These are phyloP conservation scores for Platycheirus rosarum DNA, from an alignment of 2,888 invertebrate genomes.

Conservation along the genomic window DNA sequence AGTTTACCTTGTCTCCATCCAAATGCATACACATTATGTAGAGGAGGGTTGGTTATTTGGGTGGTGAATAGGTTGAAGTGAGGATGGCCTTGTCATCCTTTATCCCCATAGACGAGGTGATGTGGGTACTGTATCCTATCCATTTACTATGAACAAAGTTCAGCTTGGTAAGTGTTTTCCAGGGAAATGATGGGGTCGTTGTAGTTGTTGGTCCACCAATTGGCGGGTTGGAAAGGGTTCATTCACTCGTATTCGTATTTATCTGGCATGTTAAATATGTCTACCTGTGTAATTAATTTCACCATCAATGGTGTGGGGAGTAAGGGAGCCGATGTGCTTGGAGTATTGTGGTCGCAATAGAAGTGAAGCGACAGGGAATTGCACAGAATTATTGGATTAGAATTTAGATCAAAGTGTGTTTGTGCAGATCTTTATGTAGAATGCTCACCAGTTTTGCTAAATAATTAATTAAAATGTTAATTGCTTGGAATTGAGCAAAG, in stretches of 20 bases:
- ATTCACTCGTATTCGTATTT: conserved; percentile 56
- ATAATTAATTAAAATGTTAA: conserved; percentile 73
- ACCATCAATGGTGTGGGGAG: conserved; percentile 28
- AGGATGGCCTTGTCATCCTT: conserved; percentile 40
- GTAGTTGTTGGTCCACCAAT: not conserved
- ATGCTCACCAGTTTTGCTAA: conserved; percentile 60
- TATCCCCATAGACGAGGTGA: conserved; percentile 16
- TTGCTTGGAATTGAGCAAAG: conserved; percentile 61
- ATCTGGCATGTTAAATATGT: conserved; percentile 67
- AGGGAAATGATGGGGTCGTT: not conserved
- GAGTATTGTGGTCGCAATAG: conserved; percentile 25
- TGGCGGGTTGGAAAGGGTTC: conserved; percentile 42
- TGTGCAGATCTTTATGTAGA: conserved; percentile 38
- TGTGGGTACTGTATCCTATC: conserved; percentile 23
- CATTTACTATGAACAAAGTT: conserved; percentile 57
- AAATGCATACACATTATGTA: conserved; percentile 51
- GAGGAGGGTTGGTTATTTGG: not conserved
- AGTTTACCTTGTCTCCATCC: conserved; percentile 57
- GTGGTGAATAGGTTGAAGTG: not conserved
- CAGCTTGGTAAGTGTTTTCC: conserved; percentile 11
- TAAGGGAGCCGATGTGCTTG: not conserved
- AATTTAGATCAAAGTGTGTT: conserved; percentile 68
- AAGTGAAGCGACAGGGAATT: conserved; percentile 28
- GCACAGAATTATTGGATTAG: conserved; percentile 69
- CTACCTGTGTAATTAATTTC: conserved; percentile 74